Evolutionary conservation across 2,888 invertebrate genomes (phyloP).

Genomic region (Caenorhabditis wallacei): DNA sequence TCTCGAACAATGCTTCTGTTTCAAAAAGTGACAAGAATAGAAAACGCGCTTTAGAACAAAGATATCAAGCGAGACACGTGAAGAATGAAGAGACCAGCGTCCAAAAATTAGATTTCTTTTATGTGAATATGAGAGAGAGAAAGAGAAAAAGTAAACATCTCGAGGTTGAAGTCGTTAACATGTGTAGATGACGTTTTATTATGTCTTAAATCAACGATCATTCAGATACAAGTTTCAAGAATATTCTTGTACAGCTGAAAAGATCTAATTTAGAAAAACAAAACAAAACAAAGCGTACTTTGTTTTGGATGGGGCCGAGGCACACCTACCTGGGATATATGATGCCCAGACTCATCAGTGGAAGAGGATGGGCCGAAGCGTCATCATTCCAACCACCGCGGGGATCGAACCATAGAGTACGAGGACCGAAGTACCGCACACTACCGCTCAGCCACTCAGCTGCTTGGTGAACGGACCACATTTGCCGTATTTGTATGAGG

Average conservation of each 20-base stretch:
- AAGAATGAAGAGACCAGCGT: not conserved
- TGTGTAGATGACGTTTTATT: not conserved
- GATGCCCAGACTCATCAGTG: not conserved
- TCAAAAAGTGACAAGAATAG: constrained; percentile 3
- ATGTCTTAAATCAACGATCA: not conserved
- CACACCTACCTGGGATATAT: constrained; percentile 10
- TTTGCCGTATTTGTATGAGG: not conserved
- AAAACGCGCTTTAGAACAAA: not conserved
- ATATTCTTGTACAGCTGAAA: too few species aligned
- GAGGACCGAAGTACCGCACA: constrained; percentile 48
- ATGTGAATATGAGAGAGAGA: constrained; percentile 12
- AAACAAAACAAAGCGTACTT: constrained; percentile 20
- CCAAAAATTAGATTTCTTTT: constrained; percentile 13
- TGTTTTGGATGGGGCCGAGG: constrained; percentile 18
- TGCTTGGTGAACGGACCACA: not conserved
- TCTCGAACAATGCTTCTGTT: not conserved
- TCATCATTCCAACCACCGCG: constrained; percentile 33
- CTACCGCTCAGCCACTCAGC: constrained; percentile 37
- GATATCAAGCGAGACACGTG: not conserved
- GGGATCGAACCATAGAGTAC: constrained; percentile 26
- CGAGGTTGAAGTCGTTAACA: constrained; percentile 3
- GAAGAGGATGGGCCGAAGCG: constrained; percentile 35
- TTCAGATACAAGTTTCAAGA: too few species aligned
- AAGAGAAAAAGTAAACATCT: constrained; percentile 11
- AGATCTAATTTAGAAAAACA: not conserved